Percentiles rank a stretch among this genome's conserved stretches.
Evolutionary conservation across 2,888 invertebrate genomes (phyloP).

Genomic region (Tetragonula carbonaria): DNA sequence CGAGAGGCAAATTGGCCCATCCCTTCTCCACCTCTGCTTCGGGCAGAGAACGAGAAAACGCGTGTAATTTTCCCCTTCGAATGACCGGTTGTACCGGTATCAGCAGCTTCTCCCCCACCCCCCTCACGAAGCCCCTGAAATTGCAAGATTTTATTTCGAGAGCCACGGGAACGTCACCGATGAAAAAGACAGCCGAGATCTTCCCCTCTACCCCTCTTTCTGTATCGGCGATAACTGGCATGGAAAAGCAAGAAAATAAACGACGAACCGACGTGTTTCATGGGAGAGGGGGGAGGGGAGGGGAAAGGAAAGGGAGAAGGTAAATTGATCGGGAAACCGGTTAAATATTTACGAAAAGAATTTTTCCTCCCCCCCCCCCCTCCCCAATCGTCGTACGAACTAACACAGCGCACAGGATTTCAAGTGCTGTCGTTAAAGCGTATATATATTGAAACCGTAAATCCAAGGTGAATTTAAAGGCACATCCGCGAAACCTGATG

Average conservation of each 20-base stretch:
- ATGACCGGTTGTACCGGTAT: constrained; percentile 51
- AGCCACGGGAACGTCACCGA: constrained; percentile 46
- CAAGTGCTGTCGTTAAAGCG: constrained; percentile 22
- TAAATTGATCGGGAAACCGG: constrained; percentile 72
- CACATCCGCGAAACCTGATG: constrained; percentile 20
- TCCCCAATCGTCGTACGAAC: neutral
- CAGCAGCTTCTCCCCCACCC: constrained; percentile 21
- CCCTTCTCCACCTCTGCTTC: neutral
- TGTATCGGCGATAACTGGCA: neutral
- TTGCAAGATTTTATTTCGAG: constrained; percentile 64
- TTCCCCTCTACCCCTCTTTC: neutral
- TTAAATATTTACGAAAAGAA: constrained; percentile 63
- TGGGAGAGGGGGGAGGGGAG: neutral
- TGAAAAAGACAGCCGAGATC: constrained; percentile 16
- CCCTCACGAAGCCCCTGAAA: constrained; percentile 43
- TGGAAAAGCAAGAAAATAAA: constrained; percentile 1
- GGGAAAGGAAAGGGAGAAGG: constrained; percentile 30
- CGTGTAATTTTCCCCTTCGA: constrained; percentile 21
- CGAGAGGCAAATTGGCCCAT: neutral
- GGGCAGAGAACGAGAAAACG: neutral
- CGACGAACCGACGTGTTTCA: no score
- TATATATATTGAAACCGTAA: constrained; percentile 47
- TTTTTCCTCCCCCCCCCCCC: neutral
- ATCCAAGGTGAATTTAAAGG: constrained; percentile 46
- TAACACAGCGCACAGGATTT: constrained; percentile 30